These are phyloP conservation scores for Rhyzopertha dominica DNA, from an alignment of 1,140 invertebrate genomes.

Conservation along the genomic window DNA sequence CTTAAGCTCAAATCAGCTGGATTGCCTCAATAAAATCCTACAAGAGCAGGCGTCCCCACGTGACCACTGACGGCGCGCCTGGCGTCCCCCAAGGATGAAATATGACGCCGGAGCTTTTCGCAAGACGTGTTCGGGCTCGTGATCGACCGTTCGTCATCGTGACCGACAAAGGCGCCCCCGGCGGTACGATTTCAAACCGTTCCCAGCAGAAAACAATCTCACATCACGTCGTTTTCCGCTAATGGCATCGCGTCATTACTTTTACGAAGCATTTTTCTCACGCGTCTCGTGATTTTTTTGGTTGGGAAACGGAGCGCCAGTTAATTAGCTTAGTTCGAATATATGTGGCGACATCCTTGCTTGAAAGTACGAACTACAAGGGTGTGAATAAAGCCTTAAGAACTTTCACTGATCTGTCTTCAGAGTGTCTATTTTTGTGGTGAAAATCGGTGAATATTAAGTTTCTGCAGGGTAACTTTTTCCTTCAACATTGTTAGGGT, in stretches of 20 bases:
- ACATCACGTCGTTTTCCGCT: not conserved
- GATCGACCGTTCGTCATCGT: conserved; percentile 11
- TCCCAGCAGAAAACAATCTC: conserved; percentile 11
- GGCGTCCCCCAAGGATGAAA: conserved; percentile 7
- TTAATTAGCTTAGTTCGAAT: not conserved
- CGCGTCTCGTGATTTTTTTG: conserved; percentile 5
- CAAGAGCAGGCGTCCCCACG: conserved; percentile 1
- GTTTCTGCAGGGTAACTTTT: too few relatives aligned
- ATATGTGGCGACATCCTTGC: not conserved
- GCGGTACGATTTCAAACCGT: not conserved
- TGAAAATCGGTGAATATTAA: too few relatives aligned
- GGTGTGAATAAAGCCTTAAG: not conserved
- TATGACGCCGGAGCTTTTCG: conserved; percentile 9
- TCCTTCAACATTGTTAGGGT: too few relatives aligned
- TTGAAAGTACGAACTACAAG: not conserved
- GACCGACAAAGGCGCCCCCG: conserved; percentile 5
- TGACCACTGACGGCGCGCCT: not conserved
- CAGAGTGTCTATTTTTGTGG: too few relatives aligned
- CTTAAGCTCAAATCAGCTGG: not conserved
- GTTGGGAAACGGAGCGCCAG: not conserved
- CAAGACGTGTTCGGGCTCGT: conserved; percentile 6
- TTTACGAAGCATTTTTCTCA: conserved; percentile 1
- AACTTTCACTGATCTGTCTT: not conserved
- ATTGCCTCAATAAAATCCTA: not conserved
- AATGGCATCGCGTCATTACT: conserved; percentile 2